Evolutionary conservation across 2,113 vertebrate species (phyloP), one percentile per base, ranked within the genome.

Genomic region (Phoxinus phoxinus): DNA sequence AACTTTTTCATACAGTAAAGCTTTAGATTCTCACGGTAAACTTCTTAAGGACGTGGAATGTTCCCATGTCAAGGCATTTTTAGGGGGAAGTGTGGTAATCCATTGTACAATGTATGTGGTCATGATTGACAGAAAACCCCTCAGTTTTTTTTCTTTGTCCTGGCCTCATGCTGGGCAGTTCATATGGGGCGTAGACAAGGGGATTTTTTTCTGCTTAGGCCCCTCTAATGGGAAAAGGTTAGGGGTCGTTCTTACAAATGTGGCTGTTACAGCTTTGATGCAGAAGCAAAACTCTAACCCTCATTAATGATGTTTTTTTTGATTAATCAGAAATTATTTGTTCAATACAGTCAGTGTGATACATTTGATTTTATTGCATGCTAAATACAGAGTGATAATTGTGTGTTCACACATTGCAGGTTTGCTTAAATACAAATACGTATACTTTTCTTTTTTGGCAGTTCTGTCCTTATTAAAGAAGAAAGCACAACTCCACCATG

Each of bases 31-130:
- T 23, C 19, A 17, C 35, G 37, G 32, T 32, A 30, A 82, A 85
- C 86, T 85, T 81, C 35, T 78, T 93, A 90, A 90, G 91, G 91
- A 92, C 87, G 81, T 73, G 82, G 87, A 89, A 32, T 44, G 86
- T 51, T 87, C 85, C 75, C 67, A 76, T 93, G 92, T 91, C 88
- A 88, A 89, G 86, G 56, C 82, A 37, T 84, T 63, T 84, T 56
- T 86, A 51, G 58, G 53, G 30, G 83, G 71, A 56, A 78, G 86
- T 5, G 86, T 73, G 58, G 83, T 92, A 93, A 92, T 92, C 91
- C 92, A 86, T 84, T 87, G 85, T 90, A 92, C 91, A 93, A 93
- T 94, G 91, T 89, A 87, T 87, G 93, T 90, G 90, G 90, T 82
- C 89, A 91, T 93, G 93, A 93, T 90, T 89, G 92, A 89, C 92